Conservation (phyloP, 2,888 invertebrate species). For the Thyatira batis region DNA sequence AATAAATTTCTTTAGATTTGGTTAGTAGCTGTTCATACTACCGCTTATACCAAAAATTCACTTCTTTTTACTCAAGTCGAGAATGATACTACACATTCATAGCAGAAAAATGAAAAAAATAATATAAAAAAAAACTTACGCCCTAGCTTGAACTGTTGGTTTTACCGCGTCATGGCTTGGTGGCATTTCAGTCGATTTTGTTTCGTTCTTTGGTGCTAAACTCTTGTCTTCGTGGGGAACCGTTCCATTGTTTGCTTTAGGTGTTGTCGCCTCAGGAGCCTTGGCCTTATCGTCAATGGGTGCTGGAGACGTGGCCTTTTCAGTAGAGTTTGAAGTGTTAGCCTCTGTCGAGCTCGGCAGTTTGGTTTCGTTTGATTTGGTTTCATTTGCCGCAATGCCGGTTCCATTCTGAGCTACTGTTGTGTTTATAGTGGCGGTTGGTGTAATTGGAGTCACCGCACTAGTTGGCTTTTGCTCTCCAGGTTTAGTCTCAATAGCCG, state of each 20-base stretch:
- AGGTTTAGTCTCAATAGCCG: too few species aligned
- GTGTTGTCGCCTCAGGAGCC: not conserved
- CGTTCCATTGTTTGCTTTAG: not conserved
- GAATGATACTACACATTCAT: not conserved
- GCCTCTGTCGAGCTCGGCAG: constrained; percentile 24
- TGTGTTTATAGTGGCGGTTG: not conserved
- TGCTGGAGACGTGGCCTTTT: not conserved
- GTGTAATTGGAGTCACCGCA: too few species aligned
- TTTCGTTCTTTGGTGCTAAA: constrained; percentile 25
- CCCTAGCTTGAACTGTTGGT: constrained; percentile 45
- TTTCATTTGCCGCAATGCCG: constrained; percentile 1
- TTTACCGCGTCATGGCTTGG: constrained; percentile 13
- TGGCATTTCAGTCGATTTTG: constrained; percentile 35
- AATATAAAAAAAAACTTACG: constrained; percentile 38
- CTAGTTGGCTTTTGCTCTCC: too few species aligned
- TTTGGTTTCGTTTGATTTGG: constrained; percentile 5
- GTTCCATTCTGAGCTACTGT: constrained; percentile 2
- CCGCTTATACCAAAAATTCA: too few species aligned
- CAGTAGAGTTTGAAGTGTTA: not conserved
- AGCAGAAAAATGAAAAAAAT: not conserved
- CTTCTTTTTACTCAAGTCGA: not conserved
- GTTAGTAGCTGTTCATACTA: too few species aligned
- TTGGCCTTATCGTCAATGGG: not conserved
- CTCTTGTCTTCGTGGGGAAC: constrained; percentile 17
- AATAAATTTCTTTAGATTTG: too few species aligned